Percentiles rank a stretch among this genome's conserved stretches.
Conservation (phyloP, 2,888 invertebrate genomes). For the Hirtodrosophila cameraria region DNA sequence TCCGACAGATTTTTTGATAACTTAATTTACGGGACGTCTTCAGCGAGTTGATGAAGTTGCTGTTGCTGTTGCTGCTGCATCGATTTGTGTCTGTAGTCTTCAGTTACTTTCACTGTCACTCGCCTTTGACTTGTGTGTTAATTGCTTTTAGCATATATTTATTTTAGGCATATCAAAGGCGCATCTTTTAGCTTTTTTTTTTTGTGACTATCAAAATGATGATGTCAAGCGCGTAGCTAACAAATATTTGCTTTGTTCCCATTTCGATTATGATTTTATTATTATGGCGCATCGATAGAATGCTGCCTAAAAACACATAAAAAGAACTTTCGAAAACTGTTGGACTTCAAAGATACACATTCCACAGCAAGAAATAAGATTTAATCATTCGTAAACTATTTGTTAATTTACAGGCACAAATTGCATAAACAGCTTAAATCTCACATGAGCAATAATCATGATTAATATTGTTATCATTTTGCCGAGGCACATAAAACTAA, state of each 20-base stretch:
- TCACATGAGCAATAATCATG: slow-evolving; percentile 35
- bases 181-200: neutral
- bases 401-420: slow-evolving; percentile 29
- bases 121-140: slow-evolving; percentile 49
- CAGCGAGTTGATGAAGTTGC: slow-evolving; percentile 65
- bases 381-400: slow-evolving; percentile 3
- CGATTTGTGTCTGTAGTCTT: slow-evolving; percentile 35
- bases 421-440: slow-evolving; percentile 58
- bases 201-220: slow-evolving; percentile 11
- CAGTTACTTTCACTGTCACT: slow-evolving; percentile 75
- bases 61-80: slow-evolving; percentile 20
- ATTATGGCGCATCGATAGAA: slow-evolving; percentile 18
- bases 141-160: slow-evolving; percentile 49
- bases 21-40: slow-evolving; percentile 73
- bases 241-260: slow-evolving; percentile 38
- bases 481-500: slow-evolving; percentile 31
- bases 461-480: slow-evolving; percentile 57
- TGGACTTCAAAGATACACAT: slow-evolving; percentile 25
- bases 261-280: slow-evolving; percentile 27
- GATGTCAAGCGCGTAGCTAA: slow-evolving; percentile 27
- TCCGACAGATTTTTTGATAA: slow-evolving; percentile 76
- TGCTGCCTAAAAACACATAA: slow-evolving; percentile 2
- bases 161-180: slow-evolving; percentile 18
- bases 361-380: slow-evolving; percentile 6
- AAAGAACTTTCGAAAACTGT: slow-evolving; percentile 21